Conservation (phyloP, 2,888 invertebrate genomes). For the Ceriagrion tenellum region DNA sequence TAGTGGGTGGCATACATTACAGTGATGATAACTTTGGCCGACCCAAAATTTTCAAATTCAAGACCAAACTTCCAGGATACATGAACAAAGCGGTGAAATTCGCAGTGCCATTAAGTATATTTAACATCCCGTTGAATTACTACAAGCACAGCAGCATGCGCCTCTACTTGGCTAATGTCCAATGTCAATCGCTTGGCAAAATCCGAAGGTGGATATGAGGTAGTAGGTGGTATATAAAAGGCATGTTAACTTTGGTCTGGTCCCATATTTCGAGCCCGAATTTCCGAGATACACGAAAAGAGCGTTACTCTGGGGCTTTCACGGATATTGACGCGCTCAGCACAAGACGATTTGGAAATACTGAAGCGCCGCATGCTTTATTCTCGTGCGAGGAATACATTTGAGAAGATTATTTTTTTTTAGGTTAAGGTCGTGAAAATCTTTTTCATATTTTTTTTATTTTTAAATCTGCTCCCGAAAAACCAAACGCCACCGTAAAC, state of each 20-base stretch:
- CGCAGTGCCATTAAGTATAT: too few species aligned
- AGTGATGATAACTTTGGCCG: too few species aligned
- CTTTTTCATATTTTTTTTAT: background rate
- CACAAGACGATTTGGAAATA: background rate
- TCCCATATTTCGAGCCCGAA: background rate
- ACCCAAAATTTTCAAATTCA: too few species aligned
- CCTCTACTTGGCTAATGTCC: too few species aligned
- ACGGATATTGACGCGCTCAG: background rate
- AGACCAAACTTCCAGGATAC: too few species aligned
- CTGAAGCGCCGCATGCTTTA: background rate
- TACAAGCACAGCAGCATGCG: too few species aligned
- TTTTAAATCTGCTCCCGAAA: background rate
- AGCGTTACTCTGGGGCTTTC: background rate
- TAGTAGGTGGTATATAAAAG: background rate
- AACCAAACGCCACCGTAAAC: background rate
- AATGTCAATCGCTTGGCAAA: too few species aligned
- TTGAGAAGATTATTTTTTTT: background rate
- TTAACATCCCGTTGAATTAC: too few species aligned
- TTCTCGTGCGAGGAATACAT: background rate
- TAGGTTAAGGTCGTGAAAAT: background rate
- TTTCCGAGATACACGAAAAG: background rate
- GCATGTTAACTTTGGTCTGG: background rate
- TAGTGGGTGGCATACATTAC: too few species aligned
- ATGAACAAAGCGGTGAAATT: too few species aligned
- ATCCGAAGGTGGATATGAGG: background rate